Evolutionary conservation across 2,888 invertebrate genomes (phyloP).

Genomic region (Diploptera punctata): DNA sequence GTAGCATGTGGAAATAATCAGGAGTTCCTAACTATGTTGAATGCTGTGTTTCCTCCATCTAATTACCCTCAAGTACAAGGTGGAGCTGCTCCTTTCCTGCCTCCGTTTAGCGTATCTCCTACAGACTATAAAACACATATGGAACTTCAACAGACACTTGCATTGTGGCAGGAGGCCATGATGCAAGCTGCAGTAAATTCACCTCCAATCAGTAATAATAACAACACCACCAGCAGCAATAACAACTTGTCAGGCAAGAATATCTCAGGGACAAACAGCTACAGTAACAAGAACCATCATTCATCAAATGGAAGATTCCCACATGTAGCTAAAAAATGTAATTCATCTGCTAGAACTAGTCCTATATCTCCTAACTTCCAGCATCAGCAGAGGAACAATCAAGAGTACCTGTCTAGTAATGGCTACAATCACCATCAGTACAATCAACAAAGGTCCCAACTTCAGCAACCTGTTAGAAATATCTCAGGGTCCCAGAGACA

Average conservation of each 20-base stretch:
- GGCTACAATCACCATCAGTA: constrained; percentile 26
- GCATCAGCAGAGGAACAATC: constrained; percentile 32
- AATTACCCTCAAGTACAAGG: constrained; percentile 36
- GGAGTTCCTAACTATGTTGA: constrained; percentile 53
- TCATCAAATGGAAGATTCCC: not conserved
- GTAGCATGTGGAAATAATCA: constrained; percentile 60
- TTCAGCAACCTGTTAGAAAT: constrained; percentile 46
- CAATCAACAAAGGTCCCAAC: constrained; percentile 45
- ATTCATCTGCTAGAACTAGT: constrained; percentile 59
- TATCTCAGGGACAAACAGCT: constrained; percentile 47
- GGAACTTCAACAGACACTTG: constrained; percentile 65
- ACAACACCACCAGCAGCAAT: constrained; percentile 15
- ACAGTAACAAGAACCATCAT: constrained; percentile 49
- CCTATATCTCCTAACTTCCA: constrained; percentile 57
- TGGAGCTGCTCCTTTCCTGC: constrained; percentile 57
- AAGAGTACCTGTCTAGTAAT: constrained; percentile 24
- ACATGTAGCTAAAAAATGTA: constrained; percentile 29
- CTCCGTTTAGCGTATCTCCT: constrained; percentile 56
- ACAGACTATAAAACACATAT: constrained; percentile 46
- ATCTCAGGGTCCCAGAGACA: constrained; percentile 19
- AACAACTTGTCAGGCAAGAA: constrained; percentile 53
- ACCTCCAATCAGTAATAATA: constrained; percentile 5
- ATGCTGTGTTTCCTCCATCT: constrained; percentile 52
- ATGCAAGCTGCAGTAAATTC: constrained; percentile 56
- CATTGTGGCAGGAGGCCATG: constrained; percentile 75